A percentile compares a stretch with the other conserved stretches of the same genome.
These are phyloP conservation scores for Mnemiopsis leidyi DNA, from an alignment of 37 sponge, comb jelly and placozoan genomes.

Conservation along the genomic window DNA sequence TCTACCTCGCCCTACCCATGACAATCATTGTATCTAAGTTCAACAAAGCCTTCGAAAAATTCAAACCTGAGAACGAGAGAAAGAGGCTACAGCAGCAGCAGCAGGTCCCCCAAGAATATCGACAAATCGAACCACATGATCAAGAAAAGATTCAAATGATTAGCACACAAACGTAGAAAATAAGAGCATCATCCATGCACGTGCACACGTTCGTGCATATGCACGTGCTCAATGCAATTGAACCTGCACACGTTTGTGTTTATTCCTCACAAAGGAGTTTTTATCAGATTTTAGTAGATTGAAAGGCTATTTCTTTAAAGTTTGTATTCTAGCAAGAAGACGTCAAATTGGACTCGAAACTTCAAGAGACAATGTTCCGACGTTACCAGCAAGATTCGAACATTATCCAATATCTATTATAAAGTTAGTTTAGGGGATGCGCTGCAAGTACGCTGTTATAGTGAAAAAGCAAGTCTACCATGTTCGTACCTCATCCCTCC, in stretches of 20 bases:
- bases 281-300: background rate
- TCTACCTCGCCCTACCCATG: slow-evolving; percentile 63
- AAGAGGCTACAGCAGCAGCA: background rate
- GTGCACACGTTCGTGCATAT: background rate
- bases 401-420: too few relatives aligned
- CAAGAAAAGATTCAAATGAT: background rate
- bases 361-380: background rate
- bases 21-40: slow-evolving; percentile 60
- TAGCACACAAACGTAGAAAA: background rate
- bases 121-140: background rate
- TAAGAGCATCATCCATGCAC: too few relatives aligned
- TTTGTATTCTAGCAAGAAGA: background rate
- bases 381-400: background rate
- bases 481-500: background rate
- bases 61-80: slow-evolving; percentile 30
- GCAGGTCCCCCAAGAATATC: background rate
- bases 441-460: background rate
- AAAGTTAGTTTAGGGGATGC: background rate
- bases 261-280: background rate
- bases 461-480: background rate
- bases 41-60: slow-evolving; percentile 65
- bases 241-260: background rate
- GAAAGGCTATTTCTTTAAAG: background rate
- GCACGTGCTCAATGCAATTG: background rate
- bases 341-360: background rate